phyloP scores from a whole-genome alignment of 2,797 vertebrate genomes.

The Microhierax caerulescens region DNA sequence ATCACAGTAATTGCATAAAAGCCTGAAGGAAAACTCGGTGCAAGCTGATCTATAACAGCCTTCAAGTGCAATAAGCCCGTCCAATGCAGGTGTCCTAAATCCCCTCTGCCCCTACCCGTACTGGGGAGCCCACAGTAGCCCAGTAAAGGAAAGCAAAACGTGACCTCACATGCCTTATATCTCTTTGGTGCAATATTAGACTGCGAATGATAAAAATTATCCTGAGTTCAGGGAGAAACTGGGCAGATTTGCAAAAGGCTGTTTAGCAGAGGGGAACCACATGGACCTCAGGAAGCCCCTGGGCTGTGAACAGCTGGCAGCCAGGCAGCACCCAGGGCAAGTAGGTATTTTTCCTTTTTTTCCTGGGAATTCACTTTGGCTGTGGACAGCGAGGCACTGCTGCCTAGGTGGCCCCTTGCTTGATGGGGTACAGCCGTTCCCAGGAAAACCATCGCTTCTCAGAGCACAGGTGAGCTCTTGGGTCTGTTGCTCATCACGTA shows the following conservation, averaged over 20 bases:
- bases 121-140: rapidly evolving
- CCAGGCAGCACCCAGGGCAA: neutral
- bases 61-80: neutral
- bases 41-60: neutral
- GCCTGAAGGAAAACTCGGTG: neutral
- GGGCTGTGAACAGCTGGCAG: neutral
- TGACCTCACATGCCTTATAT: neutral
- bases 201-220: neutral
- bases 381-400: neutral
- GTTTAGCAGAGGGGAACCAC: neutral
- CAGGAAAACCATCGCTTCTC: neutral
- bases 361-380: neutral
- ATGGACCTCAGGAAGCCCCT: neutral
- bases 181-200: neutral
- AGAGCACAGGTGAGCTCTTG: neutral
- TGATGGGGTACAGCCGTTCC: rapidly evolving
- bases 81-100: neutral
- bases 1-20: neutral
- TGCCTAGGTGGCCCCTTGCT: neutral
- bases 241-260: neutral
- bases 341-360: neutral
- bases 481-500: neutral
- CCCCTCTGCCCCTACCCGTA: neutral
- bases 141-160: neutral
- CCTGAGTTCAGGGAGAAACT: neutral